These are phyloP conservation scores for Masnerella sp. DNA, from an alignment of 2,888 invertebrate species.

Conservation along the genomic window DNA sequence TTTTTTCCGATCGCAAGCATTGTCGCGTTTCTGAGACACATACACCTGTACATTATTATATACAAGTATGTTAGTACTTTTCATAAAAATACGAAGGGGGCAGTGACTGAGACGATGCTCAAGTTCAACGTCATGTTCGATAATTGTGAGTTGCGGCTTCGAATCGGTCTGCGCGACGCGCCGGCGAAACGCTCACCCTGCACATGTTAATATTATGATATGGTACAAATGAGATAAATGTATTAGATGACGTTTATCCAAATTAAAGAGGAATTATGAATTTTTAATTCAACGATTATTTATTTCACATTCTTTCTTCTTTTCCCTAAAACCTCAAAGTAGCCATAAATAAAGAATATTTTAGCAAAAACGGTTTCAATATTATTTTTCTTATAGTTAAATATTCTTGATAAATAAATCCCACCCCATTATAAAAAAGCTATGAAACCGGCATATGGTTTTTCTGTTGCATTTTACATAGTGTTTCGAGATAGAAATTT, in stretches of 20 bases:
- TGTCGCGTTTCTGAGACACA: constrained; percentile 33
- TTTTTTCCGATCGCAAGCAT: constrained; percentile 10
- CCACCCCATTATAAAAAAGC: no score
- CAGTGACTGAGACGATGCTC: constrained; percentile 42
- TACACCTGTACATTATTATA: constrained; percentile 10
- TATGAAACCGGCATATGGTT: no score
- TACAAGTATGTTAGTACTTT: constrained; percentile 31
- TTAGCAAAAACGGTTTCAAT: no score
- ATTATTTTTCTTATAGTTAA: no score
- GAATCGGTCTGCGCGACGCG: constrained; percentile 32
- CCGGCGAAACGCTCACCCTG: constrained; percentile 31
- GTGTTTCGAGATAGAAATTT: no score
- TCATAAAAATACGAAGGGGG: constrained; percentile 35
- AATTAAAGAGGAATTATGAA: constrained; percentile 75
- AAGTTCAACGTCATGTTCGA: constrained; percentile 52
- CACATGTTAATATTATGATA: constrained; percentile 69
- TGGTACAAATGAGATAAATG: constrained; percentile 76
- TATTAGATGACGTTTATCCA: constrained; percentile 75
- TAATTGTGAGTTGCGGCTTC: constrained; percentile 48
- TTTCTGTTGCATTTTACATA: no score
- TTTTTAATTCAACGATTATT: constrained; percentile 70
- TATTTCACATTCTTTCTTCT: neutral
- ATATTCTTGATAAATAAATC: no score
- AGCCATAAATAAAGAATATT: no score
- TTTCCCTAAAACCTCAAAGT: neutral